A percentile compares a stretch with the other conserved stretches of the same genome.
Conservation (phyloP, 2,797 vertebrate species). For the Ctenosaura bakeri region DNA sequence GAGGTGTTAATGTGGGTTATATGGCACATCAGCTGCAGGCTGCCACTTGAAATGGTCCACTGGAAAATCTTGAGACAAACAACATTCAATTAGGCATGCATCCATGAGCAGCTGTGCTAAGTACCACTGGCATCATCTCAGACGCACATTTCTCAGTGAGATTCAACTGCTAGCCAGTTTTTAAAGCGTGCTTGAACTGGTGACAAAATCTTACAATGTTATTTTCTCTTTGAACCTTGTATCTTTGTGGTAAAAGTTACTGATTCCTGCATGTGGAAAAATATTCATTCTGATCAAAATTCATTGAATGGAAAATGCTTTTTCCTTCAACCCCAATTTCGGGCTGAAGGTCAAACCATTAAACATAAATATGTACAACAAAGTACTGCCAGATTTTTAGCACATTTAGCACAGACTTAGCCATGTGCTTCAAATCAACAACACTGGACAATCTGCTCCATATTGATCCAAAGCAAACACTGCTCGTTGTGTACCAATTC, state of each 20-base stretch:
- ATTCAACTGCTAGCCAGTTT: constrained; percentile 49
- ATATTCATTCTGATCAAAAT: constrained; percentile 60
- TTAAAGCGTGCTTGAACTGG: constrained; percentile 54
- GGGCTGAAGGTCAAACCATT: constrained; percentile 69
- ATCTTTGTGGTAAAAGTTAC: constrained; percentile 61
- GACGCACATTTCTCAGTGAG: constrained; percentile 31
- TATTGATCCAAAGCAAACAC: constrained; percentile 70
- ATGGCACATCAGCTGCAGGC: constrained; percentile 59
- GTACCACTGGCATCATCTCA: constrained; percentile 59
- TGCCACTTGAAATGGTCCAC: constrained; percentile 68
- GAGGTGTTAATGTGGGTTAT: constrained; percentile 60
- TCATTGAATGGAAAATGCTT: constrained; percentile 52
- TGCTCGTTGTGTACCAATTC: constrained; percentile 57
- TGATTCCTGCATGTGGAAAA: constrained; percentile 52
- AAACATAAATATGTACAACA: constrained; percentile 58
- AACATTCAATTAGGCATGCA: constrained; percentile 59
- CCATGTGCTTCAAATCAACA: constrained; percentile 68
- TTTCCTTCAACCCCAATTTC: constrained; percentile 19
- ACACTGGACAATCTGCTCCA: constrained; percentile 41
- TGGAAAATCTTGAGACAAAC: constrained; percentile 70
- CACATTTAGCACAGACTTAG: constrained; percentile 43
- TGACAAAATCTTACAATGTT: constrained; percentile 68
- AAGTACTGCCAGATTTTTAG: constrained; percentile 67
- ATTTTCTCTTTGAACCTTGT: constrained; percentile 60
- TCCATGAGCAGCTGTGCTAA: constrained; percentile 64